These are phyloP conservation scores for Candoia aspera DNA, from an alignment of 2,113 vertebrate genomes.

Conservation along the genomic window DNA sequence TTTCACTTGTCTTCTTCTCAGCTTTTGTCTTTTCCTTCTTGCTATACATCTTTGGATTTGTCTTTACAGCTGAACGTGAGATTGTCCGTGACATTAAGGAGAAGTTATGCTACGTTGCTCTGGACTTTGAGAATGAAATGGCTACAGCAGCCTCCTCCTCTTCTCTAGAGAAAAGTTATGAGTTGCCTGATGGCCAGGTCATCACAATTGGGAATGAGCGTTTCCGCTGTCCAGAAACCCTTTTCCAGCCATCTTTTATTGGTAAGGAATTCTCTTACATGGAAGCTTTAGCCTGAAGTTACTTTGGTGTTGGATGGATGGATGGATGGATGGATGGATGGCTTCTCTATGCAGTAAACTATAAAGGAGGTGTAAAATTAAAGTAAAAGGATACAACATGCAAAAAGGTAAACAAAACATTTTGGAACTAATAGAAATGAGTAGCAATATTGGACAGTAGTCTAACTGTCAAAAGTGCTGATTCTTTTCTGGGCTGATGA, in stretches of 20 bases:
- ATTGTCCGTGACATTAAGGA: conserved; percentile 97
- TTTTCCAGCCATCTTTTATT: conserved; percentile 97
- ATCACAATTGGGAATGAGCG: conserved; percentile 96
- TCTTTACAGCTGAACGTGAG: conserved; percentile 88
- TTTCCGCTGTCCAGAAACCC: conserved; percentile 94
- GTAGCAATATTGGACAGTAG: not conserved
- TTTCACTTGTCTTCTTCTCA: not conserved
- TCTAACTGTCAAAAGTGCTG: not conserved
- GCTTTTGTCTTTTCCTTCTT: conserved; percentile 6
- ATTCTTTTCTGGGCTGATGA: not conserved
- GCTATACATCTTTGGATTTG: conserved; percentile 37
- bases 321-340: not conserved
- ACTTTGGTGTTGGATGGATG: not conserved
- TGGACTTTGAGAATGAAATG: conserved; percentile 98
- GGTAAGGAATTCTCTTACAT: conserved; percentile 75
- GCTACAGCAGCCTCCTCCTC: conserved; percentile 94
- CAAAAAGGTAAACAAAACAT: not conserved
- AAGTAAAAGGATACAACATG: not conserved
- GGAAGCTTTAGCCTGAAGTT: conserved; percentile 30
- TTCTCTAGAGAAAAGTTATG: conserved; percentile 95
- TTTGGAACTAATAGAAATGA: not conserved
- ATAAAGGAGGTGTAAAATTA: not conserved
- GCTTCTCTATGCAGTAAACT: not conserved
- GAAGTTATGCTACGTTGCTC: conserved; percentile 91
- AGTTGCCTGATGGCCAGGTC: conserved; percentile 93